Conservation (phyloP, 1,140 invertebrate species). For the Varroa destructor region DNA sequence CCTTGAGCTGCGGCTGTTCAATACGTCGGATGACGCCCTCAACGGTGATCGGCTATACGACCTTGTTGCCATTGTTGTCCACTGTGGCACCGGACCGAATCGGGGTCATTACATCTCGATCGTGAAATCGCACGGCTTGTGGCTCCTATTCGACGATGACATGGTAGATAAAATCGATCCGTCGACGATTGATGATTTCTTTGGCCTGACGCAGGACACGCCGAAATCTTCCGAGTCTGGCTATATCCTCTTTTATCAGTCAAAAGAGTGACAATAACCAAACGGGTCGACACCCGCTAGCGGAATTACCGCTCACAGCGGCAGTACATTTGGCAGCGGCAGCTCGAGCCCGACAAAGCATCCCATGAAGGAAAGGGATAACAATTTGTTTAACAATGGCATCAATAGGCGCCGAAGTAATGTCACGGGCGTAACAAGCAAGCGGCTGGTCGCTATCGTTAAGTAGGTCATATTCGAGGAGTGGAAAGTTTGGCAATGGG, state of each 20-base stretch:
- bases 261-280: constrained; percentile 52
- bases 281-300: neutral
- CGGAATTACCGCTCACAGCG: neutral
- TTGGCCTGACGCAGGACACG: constrained; percentile 91
- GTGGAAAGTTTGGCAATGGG: too few relatives aligned
- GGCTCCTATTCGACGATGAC: constrained; percentile 98
- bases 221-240: constrained; percentile 98
- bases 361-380: neutral
- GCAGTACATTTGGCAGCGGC: neutral
- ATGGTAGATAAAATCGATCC: constrained; percentile 99
- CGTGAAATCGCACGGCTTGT: constrained; percentile 96
- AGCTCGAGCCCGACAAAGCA: constrained; percentile 1
- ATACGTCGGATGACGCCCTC: constrained; percentile 93
- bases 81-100: constrained; percentile 97
- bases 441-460: too few relatives aligned
- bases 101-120: constrained; percentile 99
- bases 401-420: too few relatives aligned
- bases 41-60: constrained; percentile 96
- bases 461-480: too few relatives aligned
- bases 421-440: too few relatives aligned
- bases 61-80: constrained; percentile 94
- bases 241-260: constrained; percentile 99
- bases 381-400: neutral
- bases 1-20: constrained; percentile 88
- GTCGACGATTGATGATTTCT: constrained; percentile 97